phyloP scores from a whole-genome alignment of 1,140 invertebrate species.

The Drosophila subpulchrella region DNA sequence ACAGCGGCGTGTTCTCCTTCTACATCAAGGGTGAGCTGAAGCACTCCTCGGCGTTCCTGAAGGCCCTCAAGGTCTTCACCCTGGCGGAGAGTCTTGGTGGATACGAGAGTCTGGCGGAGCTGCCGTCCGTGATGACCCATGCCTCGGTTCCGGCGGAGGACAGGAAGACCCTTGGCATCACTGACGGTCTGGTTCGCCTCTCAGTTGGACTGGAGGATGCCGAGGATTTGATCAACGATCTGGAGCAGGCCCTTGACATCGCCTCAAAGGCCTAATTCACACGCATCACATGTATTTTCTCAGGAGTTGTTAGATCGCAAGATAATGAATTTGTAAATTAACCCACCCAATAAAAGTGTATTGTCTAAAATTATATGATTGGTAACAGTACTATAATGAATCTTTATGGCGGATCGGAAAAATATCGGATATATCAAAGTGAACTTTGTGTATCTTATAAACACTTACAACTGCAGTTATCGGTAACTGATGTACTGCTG shows the following conservation, averaged over 20 bases:
- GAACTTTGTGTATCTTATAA: background rate
- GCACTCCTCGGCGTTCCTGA: conserved; percentile 92
- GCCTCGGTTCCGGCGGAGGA: conserved; percentile 91
- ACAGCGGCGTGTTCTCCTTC: conserved; percentile 97
- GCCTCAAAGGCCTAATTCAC: conserved; percentile 47
- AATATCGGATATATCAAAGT: background rate
- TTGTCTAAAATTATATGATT: conserved; percentile 1
- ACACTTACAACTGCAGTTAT: background rate
- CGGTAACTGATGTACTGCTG: background rate
- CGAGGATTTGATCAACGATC: conserved; percentile 94
- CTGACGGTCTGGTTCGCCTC: conserved; percentile 93
- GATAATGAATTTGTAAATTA: conserved; percentile 23
- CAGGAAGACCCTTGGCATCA: conserved; percentile 91
- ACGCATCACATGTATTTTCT: conserved; percentile 7
- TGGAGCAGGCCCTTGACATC: conserved; percentile 90
- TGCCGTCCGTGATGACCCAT: conserved; percentile 93
- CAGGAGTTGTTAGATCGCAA: background rate
- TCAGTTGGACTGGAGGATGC: conserved; percentile 96
- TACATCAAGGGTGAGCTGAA: conserved; percentile 93
- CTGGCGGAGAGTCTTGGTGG: conserved; percentile 98
- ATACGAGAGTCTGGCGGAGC: conserved; percentile 95
- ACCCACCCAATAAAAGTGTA: conserved; percentile 29
- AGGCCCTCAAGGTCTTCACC: conserved; percentile 92
- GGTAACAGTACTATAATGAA: background rate
- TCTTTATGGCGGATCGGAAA: background rate